Conservation (phyloP, 1,140 invertebrate species). For the Caerostris extrusa region DNA sequence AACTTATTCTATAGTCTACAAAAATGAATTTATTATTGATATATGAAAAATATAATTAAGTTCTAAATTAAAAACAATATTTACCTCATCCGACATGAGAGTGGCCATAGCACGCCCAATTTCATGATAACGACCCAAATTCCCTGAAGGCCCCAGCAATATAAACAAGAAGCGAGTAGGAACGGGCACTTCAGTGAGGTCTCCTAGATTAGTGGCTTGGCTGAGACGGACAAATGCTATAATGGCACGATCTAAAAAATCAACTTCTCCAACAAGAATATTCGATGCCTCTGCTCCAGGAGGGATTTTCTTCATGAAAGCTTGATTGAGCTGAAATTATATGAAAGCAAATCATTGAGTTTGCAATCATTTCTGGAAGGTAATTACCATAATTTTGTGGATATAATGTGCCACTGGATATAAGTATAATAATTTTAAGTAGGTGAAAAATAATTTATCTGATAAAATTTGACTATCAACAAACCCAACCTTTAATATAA, state of each 20-base stretch:
- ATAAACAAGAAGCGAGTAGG: constrained; percentile 98
- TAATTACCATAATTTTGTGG: too few species aligned
- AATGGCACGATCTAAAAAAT: constrained; percentile 95
- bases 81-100: constrained; percentile 97
- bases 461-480: too few species aligned
- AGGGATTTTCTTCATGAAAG: constrained; percentile 99
- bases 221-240: constrained; percentile 96
- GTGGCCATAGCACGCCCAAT: constrained; percentile 99
- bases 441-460: too few species aligned
- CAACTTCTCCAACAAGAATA: constrained; percentile 98
- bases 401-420: too few species aligned
- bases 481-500: too few species aligned
- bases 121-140: constrained; percentile 94
- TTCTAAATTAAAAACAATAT: background rate
- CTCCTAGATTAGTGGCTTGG: constrained; percentile 93
- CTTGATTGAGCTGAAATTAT: constrained; percentile 88
- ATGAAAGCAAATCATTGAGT: background rate
- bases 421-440: too few species aligned
- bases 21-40: too few species aligned
- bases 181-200: constrained; percentile 98
- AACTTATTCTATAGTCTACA: too few species aligned
- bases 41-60: too few species aligned
- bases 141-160: constrained; percentile 92
- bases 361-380: background rate
- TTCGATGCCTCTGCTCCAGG: constrained; percentile 97